Evolutionary conservation across 1,140 invertebrate species (phyloP), one percentile per base, ranked within the genome.

Genomic region (Gryllus bimaculatus): DNA sequence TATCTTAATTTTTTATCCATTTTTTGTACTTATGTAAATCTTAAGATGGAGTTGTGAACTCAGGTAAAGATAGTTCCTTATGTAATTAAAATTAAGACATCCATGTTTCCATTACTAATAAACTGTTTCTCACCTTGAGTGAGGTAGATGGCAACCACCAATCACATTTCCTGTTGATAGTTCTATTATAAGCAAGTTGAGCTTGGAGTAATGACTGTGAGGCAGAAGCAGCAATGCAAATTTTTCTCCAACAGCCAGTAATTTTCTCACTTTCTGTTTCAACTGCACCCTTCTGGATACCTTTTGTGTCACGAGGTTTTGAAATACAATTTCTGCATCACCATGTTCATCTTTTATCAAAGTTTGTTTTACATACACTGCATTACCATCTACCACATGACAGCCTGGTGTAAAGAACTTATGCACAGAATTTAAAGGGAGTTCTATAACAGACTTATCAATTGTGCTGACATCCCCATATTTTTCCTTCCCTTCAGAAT

Each of bases 241-340:
- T 77, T 77, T 77, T 47, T 77, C 76, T 49, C 76, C 76, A 12
- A 77, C 21, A 77, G 76, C 76, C 76, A 77, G 48, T 10, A 77
- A 47, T 77, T 77, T 77, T 47, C 76, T 7, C 20, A 77, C 76
- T 48, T 77, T 77, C 12, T 8, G 7, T 20, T 18, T 47, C 76
- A 77, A 18, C n/a, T 48, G 48, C 76, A 77, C 15, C 13, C 48
- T n/a, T 13, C 47, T 47, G 18, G 48, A n/a, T 47, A 20, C 15
- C 21, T 47, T 77, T 48, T 48, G 20, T 20, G 76, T 48, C 20
- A 48, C 20, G 15, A 77, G 21, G 21, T 48, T 77, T 8, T 48
- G 47, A 8, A 49, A 10, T n/a, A 77, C 47, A 48, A 77, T 77
- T 48, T 77, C 13, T 48, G 39, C 47, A 18, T 48, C 21, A 10